These are phyloP conservation scores for Thecocarcelia acutangulata DNA, from an alignment of 2,888 invertebrate species.

Conservation along the genomic window DNA sequence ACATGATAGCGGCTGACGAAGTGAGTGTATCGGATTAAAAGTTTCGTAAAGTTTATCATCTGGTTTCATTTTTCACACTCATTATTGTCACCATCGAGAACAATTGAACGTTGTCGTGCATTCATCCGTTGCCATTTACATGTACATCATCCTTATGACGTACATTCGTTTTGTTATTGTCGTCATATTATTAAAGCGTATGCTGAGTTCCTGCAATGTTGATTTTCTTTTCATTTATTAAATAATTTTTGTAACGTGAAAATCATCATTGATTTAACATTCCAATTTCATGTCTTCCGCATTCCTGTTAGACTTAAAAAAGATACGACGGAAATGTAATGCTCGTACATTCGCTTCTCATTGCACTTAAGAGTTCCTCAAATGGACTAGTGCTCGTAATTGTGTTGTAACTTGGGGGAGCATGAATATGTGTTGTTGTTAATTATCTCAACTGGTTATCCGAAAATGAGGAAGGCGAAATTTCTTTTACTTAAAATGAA, in stretches of 20 bases:
- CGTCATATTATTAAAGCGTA: conserved; percentile 30
- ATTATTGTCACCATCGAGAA: conserved; percentile 17
- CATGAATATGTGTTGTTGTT: conserved; percentile 9
- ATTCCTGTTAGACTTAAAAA: not conserved
- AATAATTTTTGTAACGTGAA: conserved; percentile 27
- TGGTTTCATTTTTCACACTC: conserved; percentile 42
- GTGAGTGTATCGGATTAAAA: conserved; percentile 47
- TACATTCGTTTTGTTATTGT: conserved; percentile 40
- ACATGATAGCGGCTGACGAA: conserved; percentile 35
- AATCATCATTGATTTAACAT: conserved; percentile 24
- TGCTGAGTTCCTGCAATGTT: conserved; percentile 29
- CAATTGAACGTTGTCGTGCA: not conserved
- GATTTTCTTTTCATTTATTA: conserved; percentile 28
- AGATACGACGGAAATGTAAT: conserved; percentile 18
- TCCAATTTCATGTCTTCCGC: not conserved
- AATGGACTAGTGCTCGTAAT: not conserved
- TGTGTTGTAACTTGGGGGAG: not conserved
- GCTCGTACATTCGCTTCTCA: not conserved
- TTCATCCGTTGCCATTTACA: conserved; percentile 13
- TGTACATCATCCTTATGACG: conserved; percentile 13
- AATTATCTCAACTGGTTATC: conserved; percentile 47
- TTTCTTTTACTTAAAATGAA: conserved; percentile 70
- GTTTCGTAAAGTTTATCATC: conserved; percentile 42
- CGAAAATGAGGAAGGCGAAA: conserved; percentile 28
- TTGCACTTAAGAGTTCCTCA: not conserved